Evolutionary conservation across 2,797 vertebrate species (phyloP), one percentile per base, ranked within the genome.

Genomic region (Danio choprae): DNA sequence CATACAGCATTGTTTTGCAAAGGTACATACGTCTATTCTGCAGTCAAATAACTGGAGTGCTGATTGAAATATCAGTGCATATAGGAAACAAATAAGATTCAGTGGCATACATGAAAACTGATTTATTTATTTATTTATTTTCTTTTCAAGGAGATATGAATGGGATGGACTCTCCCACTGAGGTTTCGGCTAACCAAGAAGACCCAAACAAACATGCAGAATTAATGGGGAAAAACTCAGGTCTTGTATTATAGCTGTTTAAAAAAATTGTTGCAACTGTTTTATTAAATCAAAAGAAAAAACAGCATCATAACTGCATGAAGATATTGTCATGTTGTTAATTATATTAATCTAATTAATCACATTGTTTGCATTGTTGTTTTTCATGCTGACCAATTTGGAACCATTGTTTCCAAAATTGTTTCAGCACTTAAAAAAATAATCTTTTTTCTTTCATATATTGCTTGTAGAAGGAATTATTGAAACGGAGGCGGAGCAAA

Each of bases 121-220:
- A 58, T 58, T 74, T 56, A 16, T 18, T 55, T 29, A n/a, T 29
- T 29, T 29, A n/a, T n/a, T n/a, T n/a, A n/a, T 29, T 16, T 29
- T 65, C 18, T 59, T 10, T 59, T 8, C 22, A 12, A 51, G 48
- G 48, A 41, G 20, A 69, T 50, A 22, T 12, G 7, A 76, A 50
- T 67, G 86, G 81, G 9, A 77, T 74, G 41, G 85, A 87, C 40
- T 81, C 81, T 73, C 58, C 80, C 77, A 69, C 56, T 74, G 86
- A 85, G 64, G 72, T 59, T 70, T 77, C 38, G 12, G 20, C 81
- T 43, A 76, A 81, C 79, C 82, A 83, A 60, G 77, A 84, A 44
- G 81, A 85, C 44, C 56, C 43, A 74, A 86, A 73, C 79, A 84
- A 87, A 81, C 65, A 59, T 22, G 15, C 50, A 74, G 76, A 74